Evolutionary conservation across 2,797 vertebrate species (phyloP), one percentile per base, ranked within the genome.

Genomic region (Periparus ater): DNA sequence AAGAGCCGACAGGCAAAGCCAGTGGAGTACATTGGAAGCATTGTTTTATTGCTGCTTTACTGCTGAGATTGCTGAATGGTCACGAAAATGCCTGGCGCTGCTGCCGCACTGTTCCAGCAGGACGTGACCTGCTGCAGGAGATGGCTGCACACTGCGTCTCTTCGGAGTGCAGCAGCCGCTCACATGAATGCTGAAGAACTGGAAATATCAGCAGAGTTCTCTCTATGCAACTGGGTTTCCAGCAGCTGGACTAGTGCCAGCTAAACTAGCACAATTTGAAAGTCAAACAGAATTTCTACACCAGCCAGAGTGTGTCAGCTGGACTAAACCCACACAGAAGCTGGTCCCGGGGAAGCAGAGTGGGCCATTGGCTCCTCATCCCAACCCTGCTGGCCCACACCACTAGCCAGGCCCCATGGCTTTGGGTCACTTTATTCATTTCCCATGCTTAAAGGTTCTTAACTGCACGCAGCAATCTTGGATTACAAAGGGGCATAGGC

Each of bases 1-100:
- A 30, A 62, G 84, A 96, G 79, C 85, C 2, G 0, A 4, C 26
- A 18, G 42, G 72, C 74, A 55, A 77, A 57, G 86, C 17, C 50
- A 15, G 40, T 3, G 68, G 68, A 78, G 45, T 38, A 91, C 85
- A 85, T 62, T 85, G 91, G 82, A 15, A 72, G 68, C 93, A 91
- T 89, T 96, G 95, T 95, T 91, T 93, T 65, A 81, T 67, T 80
- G 68, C 84, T 80, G 87, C 86, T 68, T 65, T 61, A 36, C 72
- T 58, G 93, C 89, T 85, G 92, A 85, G 85, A 85, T 47, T 65
- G 61, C 78, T 44, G 87, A 91, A 32, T 4, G 0, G 23, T 61
- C 92, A 74, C 0, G 0, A 81, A 88, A 93, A 48, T 1, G 47
- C 61, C 68, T 47, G 71, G 78, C 3, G 3, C 57, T 78, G 88